Evolutionary conservation across 2,797 vertebrate species (phyloP).

Genomic region (Ibycter americanus): DNA sequence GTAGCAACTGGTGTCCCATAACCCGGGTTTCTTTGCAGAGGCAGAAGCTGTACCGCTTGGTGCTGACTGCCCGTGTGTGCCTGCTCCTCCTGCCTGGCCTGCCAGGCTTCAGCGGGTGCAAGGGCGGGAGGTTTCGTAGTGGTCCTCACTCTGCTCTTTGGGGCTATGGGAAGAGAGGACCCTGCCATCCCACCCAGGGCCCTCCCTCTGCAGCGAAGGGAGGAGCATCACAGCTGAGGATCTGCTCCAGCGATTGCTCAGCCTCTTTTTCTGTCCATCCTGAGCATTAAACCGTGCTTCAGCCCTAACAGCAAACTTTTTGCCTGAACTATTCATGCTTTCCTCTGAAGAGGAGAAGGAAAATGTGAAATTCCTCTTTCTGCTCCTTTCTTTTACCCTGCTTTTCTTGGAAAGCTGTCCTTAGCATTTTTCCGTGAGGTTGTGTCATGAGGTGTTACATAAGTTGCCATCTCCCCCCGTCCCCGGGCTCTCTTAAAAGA

Average conservation of each 20-base stretch:
- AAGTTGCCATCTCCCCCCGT: neutral
- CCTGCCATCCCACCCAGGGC: neutral
- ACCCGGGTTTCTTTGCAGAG: neutral
- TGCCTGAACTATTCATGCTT: neutral
- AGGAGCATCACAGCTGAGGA: neutral
- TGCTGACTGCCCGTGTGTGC: neutral
- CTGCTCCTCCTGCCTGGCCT: neutral
- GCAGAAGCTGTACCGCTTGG: neutral
- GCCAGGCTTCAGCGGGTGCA: neutral
- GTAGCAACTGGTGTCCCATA: neutral
- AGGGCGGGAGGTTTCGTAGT: neutral
- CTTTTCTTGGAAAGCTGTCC: neutral
- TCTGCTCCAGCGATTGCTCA: neutral
- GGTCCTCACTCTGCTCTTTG: neutral
- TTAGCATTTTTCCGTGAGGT: neutral
- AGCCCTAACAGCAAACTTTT: neutral
- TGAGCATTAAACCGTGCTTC: neutral
- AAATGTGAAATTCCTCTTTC: neutral
- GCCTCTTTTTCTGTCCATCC: neutral
- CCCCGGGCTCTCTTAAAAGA: neutral
- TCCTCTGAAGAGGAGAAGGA: neutral
- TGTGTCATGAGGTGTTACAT: neutral
- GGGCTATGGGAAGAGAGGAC: neutral
- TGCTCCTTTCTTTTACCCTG: neutral
- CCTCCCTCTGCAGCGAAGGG: neutral